Evolutionary conservation across 2,888 invertebrate species (phyloP), one percentile per base, ranked within the genome.

Genomic region (Geotrupes spiniger): DNA sequence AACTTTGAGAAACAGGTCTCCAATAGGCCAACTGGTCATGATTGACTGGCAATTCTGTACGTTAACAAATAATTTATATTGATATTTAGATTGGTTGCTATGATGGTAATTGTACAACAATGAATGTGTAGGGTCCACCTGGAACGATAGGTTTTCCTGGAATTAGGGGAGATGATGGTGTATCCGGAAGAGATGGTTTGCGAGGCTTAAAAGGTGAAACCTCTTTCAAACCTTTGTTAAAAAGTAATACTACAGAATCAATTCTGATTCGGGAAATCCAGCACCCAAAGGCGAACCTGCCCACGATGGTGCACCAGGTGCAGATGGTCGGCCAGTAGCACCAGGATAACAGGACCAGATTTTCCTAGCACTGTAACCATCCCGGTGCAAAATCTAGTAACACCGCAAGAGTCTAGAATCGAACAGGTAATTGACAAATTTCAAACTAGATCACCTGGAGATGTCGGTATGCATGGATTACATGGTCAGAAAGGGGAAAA

Each of bases 191-290:
- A 39, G 61, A 69, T 54, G 76, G 76, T 46, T 60, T 65, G 17
- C 67, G 71, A 21, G 82, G 80, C 27, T 55, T 66, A 4, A 71
- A 71, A 59, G 80, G 78, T 43, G 73, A 74, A 51, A 57, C 68
- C 51, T 42, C 46, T n/a, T 11, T 42, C 37, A 26, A 29, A 36
- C 16, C 12, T 17, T n/a, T 6, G 6, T 21, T 3, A 21, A n/a
- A n/a, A 21, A 21, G 4, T 50, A 17, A 6, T 44, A 36, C 8
- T 37, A 36, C 12, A 16, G 41, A 16, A 42, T 46, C n/a, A 9
- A 43, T n/a, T 11, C 4, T 36, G 61, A 63, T 6, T 14, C 63
- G 10, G 80, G 80, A 4, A 45, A 56, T 1, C 69, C 72, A 1
- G 79, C 79, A 1, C 28, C 55, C 1, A 70, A 74, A 52, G 80